Evolutionary conservation across 92 coral and sea anemone species (phyloP).

Genomic region (Phymanthus crucifer): DNA sequence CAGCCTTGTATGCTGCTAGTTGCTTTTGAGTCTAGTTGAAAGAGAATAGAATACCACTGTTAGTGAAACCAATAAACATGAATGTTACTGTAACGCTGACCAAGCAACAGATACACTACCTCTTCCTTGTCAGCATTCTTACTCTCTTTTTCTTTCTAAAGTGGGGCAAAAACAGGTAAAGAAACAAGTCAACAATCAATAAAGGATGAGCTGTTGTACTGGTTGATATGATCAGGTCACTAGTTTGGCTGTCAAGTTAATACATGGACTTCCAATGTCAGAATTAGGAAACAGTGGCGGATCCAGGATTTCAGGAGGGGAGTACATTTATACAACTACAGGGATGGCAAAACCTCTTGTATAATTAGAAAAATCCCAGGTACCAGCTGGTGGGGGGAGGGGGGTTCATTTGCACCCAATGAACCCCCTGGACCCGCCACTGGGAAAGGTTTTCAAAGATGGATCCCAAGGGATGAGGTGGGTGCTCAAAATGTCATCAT

Average conservation of each 20-base stretch:
- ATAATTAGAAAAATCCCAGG: no score
- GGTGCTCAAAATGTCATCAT: no score
- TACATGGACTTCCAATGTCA: background rate
- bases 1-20: slow-evolving; percentile 33
- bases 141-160: slow-evolving; percentile 73
- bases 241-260: background rate
- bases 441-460: no score
- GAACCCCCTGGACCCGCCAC: no score
- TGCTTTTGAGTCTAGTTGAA: slow-evolving; percentile 27
- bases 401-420: no score
- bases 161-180: background rate
- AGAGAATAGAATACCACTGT: background rate
- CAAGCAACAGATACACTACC: slow-evolving; percentile 17
- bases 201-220: background rate
- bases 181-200: background rate
- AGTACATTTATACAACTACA: no score
- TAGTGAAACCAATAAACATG: background rate
- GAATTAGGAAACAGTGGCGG: background rate
- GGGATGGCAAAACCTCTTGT: no score
- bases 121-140: slow-evolving; percentile 58
- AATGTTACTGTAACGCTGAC: background rate
- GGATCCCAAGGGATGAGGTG: no score
- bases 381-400: no score
- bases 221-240: background rate
- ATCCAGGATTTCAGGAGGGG: no score